Conservation (phyloP, 2,888 invertebrate species). For the Oscheius sp. region DNA sequence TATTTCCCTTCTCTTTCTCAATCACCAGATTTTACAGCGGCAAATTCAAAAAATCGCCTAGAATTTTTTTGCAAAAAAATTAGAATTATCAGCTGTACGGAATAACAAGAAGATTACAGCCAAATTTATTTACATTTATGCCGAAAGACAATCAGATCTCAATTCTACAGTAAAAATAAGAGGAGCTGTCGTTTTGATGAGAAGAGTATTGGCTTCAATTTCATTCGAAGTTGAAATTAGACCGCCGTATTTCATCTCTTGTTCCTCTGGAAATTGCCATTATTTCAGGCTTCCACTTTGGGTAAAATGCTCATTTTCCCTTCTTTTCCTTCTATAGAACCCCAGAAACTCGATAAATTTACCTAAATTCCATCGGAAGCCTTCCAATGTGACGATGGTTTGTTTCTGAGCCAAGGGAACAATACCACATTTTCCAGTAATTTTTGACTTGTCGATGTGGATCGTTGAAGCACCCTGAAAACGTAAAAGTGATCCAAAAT, state of each 20-base stretch:
- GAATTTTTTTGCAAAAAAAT: no score
- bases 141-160: no score
- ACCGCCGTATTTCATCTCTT: slow-evolving; percentile 28
- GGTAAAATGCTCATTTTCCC: no score
- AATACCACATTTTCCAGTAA: slow-evolving; percentile 58
- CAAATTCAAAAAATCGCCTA: no score
- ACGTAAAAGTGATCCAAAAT: not conserved
- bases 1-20: no score
- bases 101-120: no score
- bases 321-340: no score
- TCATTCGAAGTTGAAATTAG: slow-evolving; percentile 37
- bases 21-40: no score
- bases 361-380: slow-evolving; percentile 66
- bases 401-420: slow-evolving; percentile 62
- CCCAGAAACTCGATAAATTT: not conserved
- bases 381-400: slow-evolving; percentile 61
- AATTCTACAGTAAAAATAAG: slow-evolving; percentile 34
- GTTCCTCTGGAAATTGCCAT: slow-evolving; percentile 19
- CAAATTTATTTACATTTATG: no score
- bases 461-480: slow-evolving; percentile 42
- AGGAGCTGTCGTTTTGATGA: slow-evolving; percentile 17
- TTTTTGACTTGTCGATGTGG: slow-evolving; percentile 26
- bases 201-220: not conserved
- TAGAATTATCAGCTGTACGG: no score
- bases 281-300: no score